Percentiles rank a stretch among this genome's conserved stretches.
Conservation (phyloP, 2,113 vertebrate genomes). For the Corythornis madagascariensis region DNA sequence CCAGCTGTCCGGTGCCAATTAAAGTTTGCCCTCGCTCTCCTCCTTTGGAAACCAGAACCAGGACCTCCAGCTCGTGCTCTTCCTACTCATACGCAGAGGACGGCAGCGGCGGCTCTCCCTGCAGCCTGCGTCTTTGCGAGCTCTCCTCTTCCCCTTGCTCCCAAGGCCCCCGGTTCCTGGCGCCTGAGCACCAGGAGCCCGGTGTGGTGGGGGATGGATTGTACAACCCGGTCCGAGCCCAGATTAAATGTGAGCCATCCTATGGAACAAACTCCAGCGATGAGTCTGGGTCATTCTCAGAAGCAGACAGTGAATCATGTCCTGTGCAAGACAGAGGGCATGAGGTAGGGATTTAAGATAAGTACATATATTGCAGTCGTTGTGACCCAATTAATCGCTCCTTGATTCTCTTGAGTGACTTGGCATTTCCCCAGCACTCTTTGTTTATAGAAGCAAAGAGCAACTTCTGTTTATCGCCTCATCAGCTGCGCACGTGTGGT, state of each 20-base stretch:
- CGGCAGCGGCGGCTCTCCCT: slow-evolving; percentile 93
- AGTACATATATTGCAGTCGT: slow-evolving; percentile 52
- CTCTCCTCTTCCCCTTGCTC: slow-evolving; percentile 98
- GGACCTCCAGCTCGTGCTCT: slow-evolving; percentile 97
- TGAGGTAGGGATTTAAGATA: slow-evolving; percentile 88
- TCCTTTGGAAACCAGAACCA: slow-evolving; percentile 93
- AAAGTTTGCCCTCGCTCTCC: slow-evolving; percentile 98
- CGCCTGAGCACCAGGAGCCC: slow-evolving; percentile 88
- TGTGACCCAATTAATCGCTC: slow-evolving; percentile 31
- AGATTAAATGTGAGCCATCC: slow-evolving; percentile 99
- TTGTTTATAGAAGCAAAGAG: slow-evolving; percentile 14
- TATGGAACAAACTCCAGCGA: slow-evolving; percentile 99
- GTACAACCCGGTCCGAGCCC: slow-evolving; percentile 89
- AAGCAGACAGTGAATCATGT: slow-evolving; percentile 99
- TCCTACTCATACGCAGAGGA: slow-evolving; percentile 98
- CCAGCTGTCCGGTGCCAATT: slow-evolving; percentile 99
- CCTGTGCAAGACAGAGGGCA: slow-evolving; percentile 92
- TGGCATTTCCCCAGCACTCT: slow-evolving; percentile 9
- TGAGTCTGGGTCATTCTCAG: slow-evolving; percentile 97
- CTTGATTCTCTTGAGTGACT: slow-evolving; percentile 34
- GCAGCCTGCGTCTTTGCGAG: slow-evolving; percentile 96
- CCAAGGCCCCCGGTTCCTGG: slow-evolving; percentile 89
- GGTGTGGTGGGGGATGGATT: slow-evolving; percentile 85
- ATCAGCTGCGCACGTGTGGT: not conserved
- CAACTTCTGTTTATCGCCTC: not conserved